Conservation (phyloP, 92 coral and sea anemone genomes). For the Parazoanthus swiftii region DNA sequence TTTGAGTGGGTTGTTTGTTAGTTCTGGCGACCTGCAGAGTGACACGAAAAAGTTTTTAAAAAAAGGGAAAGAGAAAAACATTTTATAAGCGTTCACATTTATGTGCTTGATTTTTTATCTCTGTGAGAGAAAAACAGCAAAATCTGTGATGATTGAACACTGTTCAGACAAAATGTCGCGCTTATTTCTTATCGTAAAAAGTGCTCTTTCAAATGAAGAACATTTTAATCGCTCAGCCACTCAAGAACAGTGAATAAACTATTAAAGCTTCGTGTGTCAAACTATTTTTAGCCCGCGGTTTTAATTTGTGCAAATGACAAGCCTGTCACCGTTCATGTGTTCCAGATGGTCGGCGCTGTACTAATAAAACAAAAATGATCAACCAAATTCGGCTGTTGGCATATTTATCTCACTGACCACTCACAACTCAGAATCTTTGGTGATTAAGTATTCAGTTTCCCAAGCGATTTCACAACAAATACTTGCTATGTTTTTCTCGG, state of each 20-base stretch:
- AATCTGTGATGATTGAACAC: neutral
- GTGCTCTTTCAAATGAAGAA: slow-evolving; percentile 3
- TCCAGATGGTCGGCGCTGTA: slow-evolving; percentile 39
- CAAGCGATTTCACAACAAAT: slow-evolving; percentile 48
- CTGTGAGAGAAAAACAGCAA: neutral
- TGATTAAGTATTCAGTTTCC: slow-evolving; percentile 42
- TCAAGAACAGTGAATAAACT: neutral
- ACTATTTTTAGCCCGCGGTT: slow-evolving; percentile 33
- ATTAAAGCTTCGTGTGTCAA: slow-evolving; percentile 30
- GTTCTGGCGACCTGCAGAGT: neutral
- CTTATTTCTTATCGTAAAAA: neutral
- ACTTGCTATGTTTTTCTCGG: slow-evolving; percentile 30
- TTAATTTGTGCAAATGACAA: slow-evolving; percentile 47
- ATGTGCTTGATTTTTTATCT: neutral
- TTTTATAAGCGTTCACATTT: neutral
- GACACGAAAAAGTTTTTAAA: neutral
- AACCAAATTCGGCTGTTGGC: slow-evolving; percentile 35
- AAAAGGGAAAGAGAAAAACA: no score
- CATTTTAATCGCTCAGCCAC: neutral
- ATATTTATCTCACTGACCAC: slow-evolving; percentile 41
- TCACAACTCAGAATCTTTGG: slow-evolving; percentile 32
- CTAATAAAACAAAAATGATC: slow-evolving; percentile 44
- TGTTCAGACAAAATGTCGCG: neutral
- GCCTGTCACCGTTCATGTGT: slow-evolving; percentile 32
- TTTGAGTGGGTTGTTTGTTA: neutral